Percentiles rank a stretch among this genome's conserved stretches.
Evolutionary conservation across 2,888 invertebrate genomes (phyloP).

Genomic region (Melieria omissa): DNA sequence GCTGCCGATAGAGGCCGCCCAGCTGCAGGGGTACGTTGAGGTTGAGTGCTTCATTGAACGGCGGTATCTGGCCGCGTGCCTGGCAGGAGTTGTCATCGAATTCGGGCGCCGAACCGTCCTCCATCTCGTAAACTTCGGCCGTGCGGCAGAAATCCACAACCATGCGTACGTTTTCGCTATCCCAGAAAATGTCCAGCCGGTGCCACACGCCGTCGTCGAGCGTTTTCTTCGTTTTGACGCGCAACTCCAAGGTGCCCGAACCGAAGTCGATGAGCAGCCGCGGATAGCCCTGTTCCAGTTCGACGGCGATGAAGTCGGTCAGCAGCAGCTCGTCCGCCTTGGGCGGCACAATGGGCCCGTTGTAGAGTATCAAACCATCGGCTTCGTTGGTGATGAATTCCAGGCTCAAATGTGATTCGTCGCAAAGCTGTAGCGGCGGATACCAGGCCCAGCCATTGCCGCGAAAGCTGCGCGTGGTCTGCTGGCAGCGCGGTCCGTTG

Average conservation of each 20-base stretch:
- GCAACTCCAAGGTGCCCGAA: constrained; percentile 87
- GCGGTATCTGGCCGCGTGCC: constrained; percentile 89
- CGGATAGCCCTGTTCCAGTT: constrained; percentile 91
- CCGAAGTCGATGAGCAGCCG: constrained; percentile 92
- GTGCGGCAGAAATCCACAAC: constrained; percentile 93
- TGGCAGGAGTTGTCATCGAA: constrained; percentile 92
- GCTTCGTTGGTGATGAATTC: constrained; percentile 93
- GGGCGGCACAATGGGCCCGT: constrained; percentile 96
- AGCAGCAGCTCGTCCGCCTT: constrained; percentile 83
- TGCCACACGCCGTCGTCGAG: constrained; percentile 98
- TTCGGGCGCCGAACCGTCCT: constrained; percentile 86
- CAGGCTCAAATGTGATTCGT: constrained; percentile 90
- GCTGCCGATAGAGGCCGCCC: constrained; percentile 90
- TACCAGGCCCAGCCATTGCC: constrained; percentile 99
- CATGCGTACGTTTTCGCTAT: constrained; percentile 90
- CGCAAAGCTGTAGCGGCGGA: constrained; percentile 94
- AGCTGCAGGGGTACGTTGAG: constrained; percentile 94
- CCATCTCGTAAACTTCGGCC: constrained; percentile 85
- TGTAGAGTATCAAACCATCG: constrained; percentile 92
- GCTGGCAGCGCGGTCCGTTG: constrained; percentile 96
- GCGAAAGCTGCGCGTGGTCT: constrained; percentile 91
- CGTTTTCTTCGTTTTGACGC: constrained; percentile 84
- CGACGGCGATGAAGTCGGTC: constrained; percentile 93
- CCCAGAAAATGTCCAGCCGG: constrained; percentile 93
- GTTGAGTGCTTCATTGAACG: constrained; percentile 94